These are phyloP conservation scores for Drosophila maculinotata DNA, from an alignment of 2,888 invertebrate genomes.

Conservation along the genomic window DNA sequence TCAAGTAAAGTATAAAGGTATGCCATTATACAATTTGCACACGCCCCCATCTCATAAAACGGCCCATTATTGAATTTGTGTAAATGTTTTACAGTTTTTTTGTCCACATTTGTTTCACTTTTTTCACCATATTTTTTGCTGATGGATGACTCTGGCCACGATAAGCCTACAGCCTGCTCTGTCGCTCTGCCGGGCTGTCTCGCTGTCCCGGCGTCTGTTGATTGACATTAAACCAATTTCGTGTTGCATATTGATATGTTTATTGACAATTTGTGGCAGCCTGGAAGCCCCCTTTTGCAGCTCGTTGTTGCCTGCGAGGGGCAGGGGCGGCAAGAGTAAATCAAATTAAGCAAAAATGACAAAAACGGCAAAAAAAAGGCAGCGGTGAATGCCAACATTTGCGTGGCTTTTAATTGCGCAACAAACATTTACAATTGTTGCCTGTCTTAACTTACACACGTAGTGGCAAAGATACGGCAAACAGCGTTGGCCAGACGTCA, in stretches of 20 bases:
- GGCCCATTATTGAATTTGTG: conserved; percentile 46
- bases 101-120: not conserved
- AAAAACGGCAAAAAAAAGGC: conserved; percentile 31
- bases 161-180: conserved; percentile 43
- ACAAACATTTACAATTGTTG: conserved; percentile 80
- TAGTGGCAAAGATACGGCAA: conserved; percentile 52
- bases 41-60: conserved; percentile 1
- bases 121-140: conserved; percentile 15
- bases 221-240: conserved; percentile 74
- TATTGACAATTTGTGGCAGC: conserved; percentile 69
- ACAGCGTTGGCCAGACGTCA: conserved; percentile 11
- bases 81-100: conserved; percentile 49
- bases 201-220: conserved; percentile 44
- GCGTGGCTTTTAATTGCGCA: conserved; percentile 74
- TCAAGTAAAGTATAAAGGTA: conserved; percentile 5
- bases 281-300: conserved; percentile 7
- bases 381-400: conserved; percentile 53
- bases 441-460: conserved; percentile 69
- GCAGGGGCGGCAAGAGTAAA: conserved; percentile 57
- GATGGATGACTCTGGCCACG: conserved; percentile 55
- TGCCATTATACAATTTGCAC: conserved; percentile 45
- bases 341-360: conserved; percentile 67
- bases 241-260: conserved; percentile 72
- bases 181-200: conserved; percentile 1
- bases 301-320: conserved; percentile 14